A percentile compares a stretch with the other conserved stretches of the same genome.
Evolutionary conservation across 2,113 vertebrate species (phyloP).

Genomic region (Chunga burmeisteri): DNA sequence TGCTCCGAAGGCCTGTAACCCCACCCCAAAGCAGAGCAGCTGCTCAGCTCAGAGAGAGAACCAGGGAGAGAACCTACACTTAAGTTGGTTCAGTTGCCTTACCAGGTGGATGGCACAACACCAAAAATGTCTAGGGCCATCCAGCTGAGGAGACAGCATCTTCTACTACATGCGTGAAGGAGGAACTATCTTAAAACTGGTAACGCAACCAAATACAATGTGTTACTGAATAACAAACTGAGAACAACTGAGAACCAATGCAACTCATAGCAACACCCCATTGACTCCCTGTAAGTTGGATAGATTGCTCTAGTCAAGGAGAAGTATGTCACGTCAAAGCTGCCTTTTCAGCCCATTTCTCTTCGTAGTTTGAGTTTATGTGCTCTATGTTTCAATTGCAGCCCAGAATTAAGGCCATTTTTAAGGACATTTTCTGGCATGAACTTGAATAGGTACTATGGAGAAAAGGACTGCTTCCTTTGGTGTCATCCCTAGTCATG

Average conservation of each 20-base stretch:
- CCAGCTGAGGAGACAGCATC: not conserved
- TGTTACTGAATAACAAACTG: not conserved
- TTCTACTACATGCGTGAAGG: not conserved
- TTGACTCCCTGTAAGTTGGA: not conserved
- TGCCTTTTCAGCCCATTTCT: not conserved
- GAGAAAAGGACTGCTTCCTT: not conserved
- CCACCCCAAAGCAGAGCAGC: not conserved
- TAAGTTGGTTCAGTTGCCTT: not conserved
- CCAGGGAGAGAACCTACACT: not conserved
- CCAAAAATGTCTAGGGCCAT: not conserved
- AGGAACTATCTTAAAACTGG: not conserved
- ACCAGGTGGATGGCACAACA: not conserved
- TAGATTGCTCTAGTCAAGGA: not conserved
- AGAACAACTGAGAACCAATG: not conserved
- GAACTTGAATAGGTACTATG: not conserved
- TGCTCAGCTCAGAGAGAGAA: not conserved
- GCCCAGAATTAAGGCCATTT: not conserved
- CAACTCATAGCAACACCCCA: not conserved
- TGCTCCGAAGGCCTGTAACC: rapidly evolving
- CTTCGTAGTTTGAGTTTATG: not conserved
- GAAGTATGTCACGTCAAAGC: not conserved
- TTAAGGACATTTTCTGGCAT: not conserved
- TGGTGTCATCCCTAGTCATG: not conserved
- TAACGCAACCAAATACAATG: not conserved
- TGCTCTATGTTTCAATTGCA: not conserved